phyloP scores from a whole-genome alignment of 2,113 vertebrate genomes.

The Aramus guarauna region DNA sequence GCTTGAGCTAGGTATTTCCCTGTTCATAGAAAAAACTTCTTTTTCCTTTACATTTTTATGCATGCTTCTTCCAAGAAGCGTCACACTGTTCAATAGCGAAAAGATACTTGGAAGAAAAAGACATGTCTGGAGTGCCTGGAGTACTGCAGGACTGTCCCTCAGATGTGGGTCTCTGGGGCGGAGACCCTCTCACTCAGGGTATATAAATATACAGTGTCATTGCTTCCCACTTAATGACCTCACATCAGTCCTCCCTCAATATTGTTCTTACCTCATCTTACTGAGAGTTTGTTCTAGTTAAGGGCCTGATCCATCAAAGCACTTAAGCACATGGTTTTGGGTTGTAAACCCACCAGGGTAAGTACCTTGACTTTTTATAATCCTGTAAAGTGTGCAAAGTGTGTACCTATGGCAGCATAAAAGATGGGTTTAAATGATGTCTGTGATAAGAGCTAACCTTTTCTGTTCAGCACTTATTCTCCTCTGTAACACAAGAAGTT shows the following conservation, averaged over 20 bases:
- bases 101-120: not conserved
- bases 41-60: not conserved
- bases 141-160: not conserved
- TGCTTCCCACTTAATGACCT: not conserved
- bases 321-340: constrained; percentile 18
- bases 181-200: not conserved
- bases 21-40: not conserved
- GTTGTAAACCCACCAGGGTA: constrained; percentile 46
- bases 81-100: not conserved
- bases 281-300: constrained; percentile 39
- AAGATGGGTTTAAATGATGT: constrained; percentile 36
- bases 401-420: constrained; percentile 42
- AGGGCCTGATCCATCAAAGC: constrained; percentile 46
- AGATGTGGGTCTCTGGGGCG: not conserved
- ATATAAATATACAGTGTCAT: not conserved
- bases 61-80: not conserved
- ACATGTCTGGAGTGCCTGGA: not conserved
- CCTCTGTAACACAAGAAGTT: constrained; percentile 25
- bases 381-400: constrained; percentile 31
- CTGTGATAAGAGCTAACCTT: constrained; percentile 32
- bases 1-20: not conserved
- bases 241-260: not conserved
- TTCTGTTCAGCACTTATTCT: constrained; percentile 10
- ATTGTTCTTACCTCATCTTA: not conserved
- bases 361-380: constrained; percentile 55